Evolutionary conservation across 2,888 invertebrate species (phyloP).

Genomic region (Andrena flavipes): DNA sequence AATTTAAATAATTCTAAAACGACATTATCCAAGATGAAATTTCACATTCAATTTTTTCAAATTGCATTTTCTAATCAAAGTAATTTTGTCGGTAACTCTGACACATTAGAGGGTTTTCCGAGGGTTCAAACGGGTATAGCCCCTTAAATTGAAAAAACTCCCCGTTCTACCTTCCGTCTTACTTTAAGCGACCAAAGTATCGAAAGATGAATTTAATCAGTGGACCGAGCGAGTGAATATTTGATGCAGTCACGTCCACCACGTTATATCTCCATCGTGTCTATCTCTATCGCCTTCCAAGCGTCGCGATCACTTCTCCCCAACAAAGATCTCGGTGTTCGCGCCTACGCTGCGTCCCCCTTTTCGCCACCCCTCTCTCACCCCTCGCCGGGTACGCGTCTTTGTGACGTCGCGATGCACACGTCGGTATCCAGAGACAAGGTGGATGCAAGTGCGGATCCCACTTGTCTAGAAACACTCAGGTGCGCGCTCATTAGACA

Average conservation of each 20-base stretch:
- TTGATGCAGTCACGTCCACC: too few species aligned
- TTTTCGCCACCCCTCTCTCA: neutral
- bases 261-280: too few species aligned
- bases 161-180: too few species aligned
- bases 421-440: conserved; percentile 51
- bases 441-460: conserved; percentile 73
- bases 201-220: too few species aligned
- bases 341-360: conserved; percentile 14
- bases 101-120: too few species aligned
- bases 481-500: conserved; percentile 79
- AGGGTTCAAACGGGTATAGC: too few species aligned
- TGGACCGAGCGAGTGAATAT: too few species aligned
- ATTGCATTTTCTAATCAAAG: conserved; percentile 25
- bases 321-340: conserved; percentile 17
- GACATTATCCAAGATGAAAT: conserved; percentile 39
- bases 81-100: too few species aligned
- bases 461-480: conserved; percentile 75
- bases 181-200: too few species aligned
- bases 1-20: conserved; percentile 45
- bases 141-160: too few species aligned
- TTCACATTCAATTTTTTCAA: conserved; percentile 50
- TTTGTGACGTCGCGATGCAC: conserved; percentile 54
- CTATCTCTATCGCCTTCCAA: too few species aligned
- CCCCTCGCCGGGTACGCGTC: conserved; percentile 15
- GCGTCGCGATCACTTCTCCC: neutral